Conservation (phyloP, 2,797 vertebrate genomes). For the Oreochromis mossambicus region DNA sequence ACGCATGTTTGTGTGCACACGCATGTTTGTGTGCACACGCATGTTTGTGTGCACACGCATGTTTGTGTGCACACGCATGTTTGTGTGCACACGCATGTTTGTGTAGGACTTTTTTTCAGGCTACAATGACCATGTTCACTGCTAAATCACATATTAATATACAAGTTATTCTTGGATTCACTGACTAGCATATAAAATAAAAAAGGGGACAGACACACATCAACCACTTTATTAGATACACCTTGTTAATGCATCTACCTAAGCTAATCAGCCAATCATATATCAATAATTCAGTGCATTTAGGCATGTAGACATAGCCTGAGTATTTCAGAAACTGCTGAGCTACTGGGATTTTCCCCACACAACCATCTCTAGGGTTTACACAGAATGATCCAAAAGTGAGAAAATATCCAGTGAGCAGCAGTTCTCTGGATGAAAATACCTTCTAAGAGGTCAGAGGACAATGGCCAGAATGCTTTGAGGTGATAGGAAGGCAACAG, state of each 20-base stretch:
- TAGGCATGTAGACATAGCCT: rapidly evolving
- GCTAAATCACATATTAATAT: not conserved
- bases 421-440: not conserved
- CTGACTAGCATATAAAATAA: not conserved
- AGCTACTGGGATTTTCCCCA: not conserved
- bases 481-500: not conserved
- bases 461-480: not conserved
- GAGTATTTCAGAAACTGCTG: no score
- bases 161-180: not conserved
- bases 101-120: not conserved
- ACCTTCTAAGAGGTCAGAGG: not conserved
- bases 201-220: not conserved
- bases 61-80: not conserved
- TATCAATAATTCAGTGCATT: not conserved
- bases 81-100: not conserved
- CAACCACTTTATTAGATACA: not conserved
- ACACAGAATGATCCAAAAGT: not conserved
- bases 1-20: not conserved
- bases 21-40: no score
- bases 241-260: not conserved
- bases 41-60: no score
- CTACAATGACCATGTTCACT: not conserved
- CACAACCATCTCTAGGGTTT: not conserved
- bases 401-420: not conserved
- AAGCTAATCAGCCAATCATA: not conserved